These are phyloP conservation scores for Dusona sp. DNA, from an alignment of 2,888 invertebrate genomes.

Conservation along the genomic window DNA sequence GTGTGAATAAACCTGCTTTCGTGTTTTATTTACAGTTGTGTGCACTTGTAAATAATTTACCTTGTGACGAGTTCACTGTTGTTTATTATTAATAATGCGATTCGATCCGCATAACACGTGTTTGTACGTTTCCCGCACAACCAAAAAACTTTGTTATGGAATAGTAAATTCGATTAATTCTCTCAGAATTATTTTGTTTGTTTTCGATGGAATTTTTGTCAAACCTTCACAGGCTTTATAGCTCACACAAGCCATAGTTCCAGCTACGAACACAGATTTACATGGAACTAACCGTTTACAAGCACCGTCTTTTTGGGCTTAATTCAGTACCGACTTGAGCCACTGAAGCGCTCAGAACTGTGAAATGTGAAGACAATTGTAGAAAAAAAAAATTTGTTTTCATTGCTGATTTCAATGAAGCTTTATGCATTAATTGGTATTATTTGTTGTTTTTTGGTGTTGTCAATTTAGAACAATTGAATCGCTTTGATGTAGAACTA, in stretches of 20 bases:
- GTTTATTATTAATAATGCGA: background rate
- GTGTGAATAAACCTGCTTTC: background rate
- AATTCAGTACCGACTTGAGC: background rate
- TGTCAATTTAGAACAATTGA: background rate
- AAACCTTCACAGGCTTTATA: background rate
- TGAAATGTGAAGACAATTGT: background rate
- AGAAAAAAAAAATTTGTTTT: background rate
- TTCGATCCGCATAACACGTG: background rate
- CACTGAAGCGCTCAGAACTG: background rate
- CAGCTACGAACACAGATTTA: background rate
- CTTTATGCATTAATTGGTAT: background rate
- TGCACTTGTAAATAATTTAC: conserved; percentile 2
- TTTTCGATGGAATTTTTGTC: conserved; percentile 1
- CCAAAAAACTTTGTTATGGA: background rate
- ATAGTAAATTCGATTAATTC: background rate
- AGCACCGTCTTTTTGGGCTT: background rate
- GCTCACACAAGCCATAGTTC: conserved; percentile 2
- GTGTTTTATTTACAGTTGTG: background rate
- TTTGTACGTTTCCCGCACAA: background rate
- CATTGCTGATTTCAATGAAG: background rate
- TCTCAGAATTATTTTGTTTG: background rate
- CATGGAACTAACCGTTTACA: background rate
- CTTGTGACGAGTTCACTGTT: background rate
- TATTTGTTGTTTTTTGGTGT: background rate
- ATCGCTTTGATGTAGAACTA: background rate